Evolutionary conservation across 2,888 invertebrate species (phyloP), one percentile per base, ranked within the genome.

Genomic region (Koerneria pararmatus): DNA sequence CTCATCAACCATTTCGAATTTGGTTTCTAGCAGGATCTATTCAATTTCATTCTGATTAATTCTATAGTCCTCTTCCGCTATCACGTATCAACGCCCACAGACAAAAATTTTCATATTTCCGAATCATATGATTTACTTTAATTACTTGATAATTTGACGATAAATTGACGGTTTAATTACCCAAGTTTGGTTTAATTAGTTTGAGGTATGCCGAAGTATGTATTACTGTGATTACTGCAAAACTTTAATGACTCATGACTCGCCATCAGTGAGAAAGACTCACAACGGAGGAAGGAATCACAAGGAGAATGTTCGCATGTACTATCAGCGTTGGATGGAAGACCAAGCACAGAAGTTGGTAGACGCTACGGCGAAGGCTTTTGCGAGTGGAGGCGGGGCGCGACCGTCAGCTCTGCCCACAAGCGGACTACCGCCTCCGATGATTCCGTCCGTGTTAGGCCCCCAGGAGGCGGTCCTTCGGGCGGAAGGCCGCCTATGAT

Each of bases 201-300:
- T 63, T 57, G 35, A 65, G 64, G 56, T 31, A 83, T 84, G 84
- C 83, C 84, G 57, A 98, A 95, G 85, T 98, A n/a, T n/a, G n/a
- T n/a, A 97, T 85, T 98, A 97, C 84, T 98, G 98, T 86, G 98
- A 98, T 86, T 99, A 98, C 85, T 98, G 98, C 85, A 98, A 98
- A 84, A 97, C 98, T 0, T 98, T 95, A 85, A 86, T 99, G 75
- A 98, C 98, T 0, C 95, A 95, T 84, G 95, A 95, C 85, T 95
- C 95, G 64, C 98, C 98, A 0, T 98, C 97, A 72, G 98, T 99
- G 19, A 62, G 65, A 70, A 99, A 99, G 87, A 99, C 98, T 11
- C 98, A 98, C 84, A 98, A 97, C 84, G 95, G 94, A 41, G 98
- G 98, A 15, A 88, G 98, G 77, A 98, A 98, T 86, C 98, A 99